These are phyloP conservation scores for Orbicella faveolata DNA, from an alignment of 64 coral and sea anemone genomes.

Conservation along the genomic window DNA sequence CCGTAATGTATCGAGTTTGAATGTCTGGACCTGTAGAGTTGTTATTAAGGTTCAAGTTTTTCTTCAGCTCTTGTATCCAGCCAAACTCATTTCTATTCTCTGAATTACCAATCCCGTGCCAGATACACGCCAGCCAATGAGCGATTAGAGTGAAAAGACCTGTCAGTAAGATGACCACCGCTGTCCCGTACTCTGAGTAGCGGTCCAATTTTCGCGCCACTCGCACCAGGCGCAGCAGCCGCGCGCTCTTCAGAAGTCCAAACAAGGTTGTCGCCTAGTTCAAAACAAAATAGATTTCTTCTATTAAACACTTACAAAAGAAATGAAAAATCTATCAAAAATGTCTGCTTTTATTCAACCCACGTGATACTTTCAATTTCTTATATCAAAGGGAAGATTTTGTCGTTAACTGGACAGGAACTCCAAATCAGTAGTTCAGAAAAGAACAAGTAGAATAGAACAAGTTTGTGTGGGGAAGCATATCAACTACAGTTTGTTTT, in stretches of 20 bases:
- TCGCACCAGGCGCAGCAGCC: constrained; percentile 88
- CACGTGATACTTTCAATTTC: too few relatives aligned
- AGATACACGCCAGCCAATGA: constrained; percentile 98
- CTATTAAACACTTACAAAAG: neutral
- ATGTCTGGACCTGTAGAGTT: constrained; percentile 32
- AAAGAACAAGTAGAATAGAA: too few relatives aligned
- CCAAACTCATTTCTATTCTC: constrained; percentile 53
- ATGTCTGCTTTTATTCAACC: too few relatives aligned
- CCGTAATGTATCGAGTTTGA: constrained; percentile 75
- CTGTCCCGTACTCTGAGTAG: constrained; percentile 95
- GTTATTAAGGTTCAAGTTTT: constrained; percentile 17
- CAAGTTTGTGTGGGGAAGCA: too few relatives aligned
- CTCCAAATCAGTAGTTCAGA: too few relatives aligned
- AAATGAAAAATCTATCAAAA: too few relatives aligned
- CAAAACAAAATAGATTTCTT: neutral
- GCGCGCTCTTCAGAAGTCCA: constrained; percentile 85
- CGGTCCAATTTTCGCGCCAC: constrained; percentile 95
- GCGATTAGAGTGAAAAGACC: constrained; percentile 81
- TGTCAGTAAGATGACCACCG: constrained; percentile 88
- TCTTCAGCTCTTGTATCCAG: constrained; percentile 64
- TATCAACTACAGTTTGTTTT: too few relatives aligned
- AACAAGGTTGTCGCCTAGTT: constrained; percentile 76
- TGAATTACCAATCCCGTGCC: constrained; percentile 79
- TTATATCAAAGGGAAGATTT: too few relatives aligned
- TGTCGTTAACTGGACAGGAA: too few relatives aligned